Evolutionary conservation across 1,140 invertebrate genomes (phyloP).

Genomic region (Bombus huntii): DNA sequence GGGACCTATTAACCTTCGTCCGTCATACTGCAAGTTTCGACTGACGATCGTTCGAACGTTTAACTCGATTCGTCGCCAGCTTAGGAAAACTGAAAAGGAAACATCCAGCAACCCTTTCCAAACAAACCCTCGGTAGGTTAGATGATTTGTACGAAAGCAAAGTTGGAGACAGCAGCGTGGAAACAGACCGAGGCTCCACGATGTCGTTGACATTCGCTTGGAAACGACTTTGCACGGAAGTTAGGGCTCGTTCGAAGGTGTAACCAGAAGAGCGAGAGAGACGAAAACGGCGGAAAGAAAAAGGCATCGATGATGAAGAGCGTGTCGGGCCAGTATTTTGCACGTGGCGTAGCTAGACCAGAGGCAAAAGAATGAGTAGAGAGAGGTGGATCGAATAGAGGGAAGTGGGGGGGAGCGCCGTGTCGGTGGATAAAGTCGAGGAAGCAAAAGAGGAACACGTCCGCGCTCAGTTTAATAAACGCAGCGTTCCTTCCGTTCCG

Average conservation of each 20-base stretch:
- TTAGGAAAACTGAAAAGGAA: not conserved
- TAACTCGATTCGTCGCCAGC: not conserved
- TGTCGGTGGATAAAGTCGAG: constrained; percentile 8
- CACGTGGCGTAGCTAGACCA: constrained; percentile 32
- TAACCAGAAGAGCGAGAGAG: not conserved
- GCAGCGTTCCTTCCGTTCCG: constrained; percentile 75
- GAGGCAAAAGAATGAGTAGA: not conserved
- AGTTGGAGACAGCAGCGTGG: not conserved
- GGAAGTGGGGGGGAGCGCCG: constrained; percentile 34
- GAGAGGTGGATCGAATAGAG: constrained; percentile 35
- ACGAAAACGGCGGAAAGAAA: constrained; percentile 27
- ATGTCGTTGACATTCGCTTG: constrained; percentile 8
- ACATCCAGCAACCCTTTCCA: not conserved
- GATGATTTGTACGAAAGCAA: constrained; percentile 1
- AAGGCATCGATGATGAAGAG: constrained; percentile 33
- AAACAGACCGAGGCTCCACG: not conserved
- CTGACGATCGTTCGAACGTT: not conserved
- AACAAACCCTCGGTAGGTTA: not conserved
- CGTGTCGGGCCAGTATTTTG: constrained; percentile 27
- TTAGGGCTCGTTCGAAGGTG: not conserved
- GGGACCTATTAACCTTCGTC: not conserved
- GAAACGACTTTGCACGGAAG: not conserved
- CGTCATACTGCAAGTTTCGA: too few relatives aligned
- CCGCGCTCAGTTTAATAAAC: constrained; percentile 77
- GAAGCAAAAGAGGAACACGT: constrained; percentile 57